Evolutionary conservation across 2,888 invertebrate species (phyloP).

Genomic region (Drosophila nr. perissopoda): DNA sequence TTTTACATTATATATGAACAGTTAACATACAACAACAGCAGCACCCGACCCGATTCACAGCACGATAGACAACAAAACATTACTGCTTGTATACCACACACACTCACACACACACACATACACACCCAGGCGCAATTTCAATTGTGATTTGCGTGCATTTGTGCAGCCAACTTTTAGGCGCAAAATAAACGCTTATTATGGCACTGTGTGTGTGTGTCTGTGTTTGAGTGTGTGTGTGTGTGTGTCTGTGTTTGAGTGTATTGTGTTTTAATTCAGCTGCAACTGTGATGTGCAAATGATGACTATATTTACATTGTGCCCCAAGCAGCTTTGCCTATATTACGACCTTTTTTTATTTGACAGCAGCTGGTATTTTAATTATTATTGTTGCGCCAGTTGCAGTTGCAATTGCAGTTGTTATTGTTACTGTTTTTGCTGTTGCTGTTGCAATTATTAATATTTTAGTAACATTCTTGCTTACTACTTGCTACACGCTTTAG

Average conservation of each 20-base stretch:
- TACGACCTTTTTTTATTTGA: conserved; percentile 23
- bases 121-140: conserved; percentile 6
- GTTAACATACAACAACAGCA: conserved; percentile 40
- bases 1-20: conserved; percentile 64
- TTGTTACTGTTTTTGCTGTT: not conserved
- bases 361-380: conserved; percentile 62
- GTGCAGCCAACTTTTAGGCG: conserved; percentile 66
- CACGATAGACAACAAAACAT: conserved; percentile 16
- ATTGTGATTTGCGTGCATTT: conserved; percentile 44
- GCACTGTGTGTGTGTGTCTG: conserved; percentile 8
- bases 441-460: conserved; percentile 1
- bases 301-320: conserved; percentile 40
- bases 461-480: conserved; percentile 10
- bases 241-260: conserved; percentile 2
- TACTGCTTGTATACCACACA: conserved; percentile 13
- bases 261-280: conserved; percentile 40
- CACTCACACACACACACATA: not conserved
- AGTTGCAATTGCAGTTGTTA: conserved; percentile 4
- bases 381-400: conserved; percentile 44
- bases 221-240: conserved; percentile 8
- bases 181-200: conserved; percentile 65
- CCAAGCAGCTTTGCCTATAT: conserved; percentile 38
- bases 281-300: conserved; percentile 45
- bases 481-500: not conserved
- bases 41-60: conserved; percentile 15